Base-by-base conservation (phyloP, 2,888 invertebrate species). In the Leptopilina myrica region DNA sequence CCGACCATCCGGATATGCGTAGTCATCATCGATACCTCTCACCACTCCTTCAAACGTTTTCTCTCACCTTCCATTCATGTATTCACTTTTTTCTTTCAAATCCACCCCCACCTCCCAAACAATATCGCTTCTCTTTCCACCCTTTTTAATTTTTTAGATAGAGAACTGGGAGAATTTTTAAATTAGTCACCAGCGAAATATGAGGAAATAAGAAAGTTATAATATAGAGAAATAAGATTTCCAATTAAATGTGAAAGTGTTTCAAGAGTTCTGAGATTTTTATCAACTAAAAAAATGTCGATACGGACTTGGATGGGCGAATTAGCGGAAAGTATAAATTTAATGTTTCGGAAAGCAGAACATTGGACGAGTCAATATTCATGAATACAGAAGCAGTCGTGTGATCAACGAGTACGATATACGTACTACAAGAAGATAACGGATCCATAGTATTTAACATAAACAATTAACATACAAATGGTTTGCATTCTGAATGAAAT, bases 1-100 rank as follows among this genome's bases (percentile, higher is more conserved):
- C 85, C 85, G 87, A 84, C 86, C 84, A 82, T 85, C 84, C 83
- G 82, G 81, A 86, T 88, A 87, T 86, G 83, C 85, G 88, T 89
- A 84, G 89, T 89, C 89, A 89, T 89, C 88, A 81, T 87, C 86
- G 80, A 83, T 79, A 80, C 79, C 66, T 64, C 64, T 66, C 66
- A 80, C 79, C 66, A 49, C 64, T 66, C 66, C 75, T 12, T 59
- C 64, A 65, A 77, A 75, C 66, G 62, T 62, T 66, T 8, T 43
- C 43, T 26, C 46, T 64, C 76, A 33, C 78, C 67, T 66, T 49
- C 46, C 78, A 75, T 66, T 49, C 46, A 67, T 67, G 67, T 73
- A 26, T 11, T 67, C 49, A 33, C 62, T 33, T 76, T 20, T 75
- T 33, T 33, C 33, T 33, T 3, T 64, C 64, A 56, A 76, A 49